phyloP scores from a whole-genome alignment of 2,113 vertebrate species.

The Cardinalis cardinalis region DNA sequence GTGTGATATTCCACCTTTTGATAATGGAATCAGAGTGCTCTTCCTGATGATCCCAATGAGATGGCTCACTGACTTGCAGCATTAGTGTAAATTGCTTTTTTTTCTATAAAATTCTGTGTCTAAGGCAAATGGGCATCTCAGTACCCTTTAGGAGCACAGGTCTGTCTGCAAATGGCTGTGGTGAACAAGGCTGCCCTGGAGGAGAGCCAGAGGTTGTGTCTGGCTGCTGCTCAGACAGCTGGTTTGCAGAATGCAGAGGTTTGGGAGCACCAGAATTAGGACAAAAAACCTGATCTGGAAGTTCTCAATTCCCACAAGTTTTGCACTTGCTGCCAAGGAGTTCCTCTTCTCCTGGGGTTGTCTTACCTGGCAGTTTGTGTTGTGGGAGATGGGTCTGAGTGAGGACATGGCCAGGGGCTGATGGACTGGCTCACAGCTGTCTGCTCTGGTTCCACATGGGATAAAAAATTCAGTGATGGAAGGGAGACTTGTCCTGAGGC shows the following conservation, averaged over 20 bases:
- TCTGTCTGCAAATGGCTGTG: accelerated
- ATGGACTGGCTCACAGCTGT: not conserved
- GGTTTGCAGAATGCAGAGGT: not conserved
- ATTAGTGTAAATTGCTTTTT: not conserved
- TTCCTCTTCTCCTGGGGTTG: not conserved
- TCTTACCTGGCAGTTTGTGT: not conserved
- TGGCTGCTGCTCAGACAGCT: not conserved
- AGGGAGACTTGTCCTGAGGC: not conserved
- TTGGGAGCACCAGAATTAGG: not conserved
- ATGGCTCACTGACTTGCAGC: not conserved
- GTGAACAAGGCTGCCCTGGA: not conserved
- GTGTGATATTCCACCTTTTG: not conserved
- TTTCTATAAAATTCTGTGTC: not conserved
- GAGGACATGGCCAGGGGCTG: not conserved
- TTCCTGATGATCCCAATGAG: not conserved
- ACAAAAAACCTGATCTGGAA: not conserved
- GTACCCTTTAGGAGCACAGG: not conserved
- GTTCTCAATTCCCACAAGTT: not conserved
- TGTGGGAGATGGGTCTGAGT: not conserved
- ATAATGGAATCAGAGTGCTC: not conserved
- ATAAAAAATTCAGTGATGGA: accelerated
- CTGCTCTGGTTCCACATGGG: not conserved
- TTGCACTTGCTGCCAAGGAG: not conserved
- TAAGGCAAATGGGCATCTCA: not conserved
- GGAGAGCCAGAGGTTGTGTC: not conserved